These are phyloP conservation scores for Charadrius vociferus DNA, from an alignment of 2,113 vertebrate species.

Conservation along the genomic window DNA sequence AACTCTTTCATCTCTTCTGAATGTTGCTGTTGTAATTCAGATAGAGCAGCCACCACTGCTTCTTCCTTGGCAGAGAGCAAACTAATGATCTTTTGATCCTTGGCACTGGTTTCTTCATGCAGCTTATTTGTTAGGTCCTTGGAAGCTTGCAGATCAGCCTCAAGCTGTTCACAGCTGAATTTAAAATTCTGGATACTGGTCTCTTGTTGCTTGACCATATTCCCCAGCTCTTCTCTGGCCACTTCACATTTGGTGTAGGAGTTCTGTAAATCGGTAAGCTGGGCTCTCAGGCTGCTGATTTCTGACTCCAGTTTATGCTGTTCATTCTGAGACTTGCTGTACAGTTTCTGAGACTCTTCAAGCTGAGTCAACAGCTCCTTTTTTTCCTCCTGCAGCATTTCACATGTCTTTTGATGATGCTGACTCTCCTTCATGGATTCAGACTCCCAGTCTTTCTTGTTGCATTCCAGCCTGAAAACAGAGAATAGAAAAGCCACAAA, in stretches of 20 bases:
- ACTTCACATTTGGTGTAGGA: conserved; percentile 77
- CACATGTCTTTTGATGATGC: conserved; percentile 65
- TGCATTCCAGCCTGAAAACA: conserved; percentile 79
- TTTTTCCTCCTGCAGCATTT: conserved; percentile 77
- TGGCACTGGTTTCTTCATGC: conserved; percentile 81
- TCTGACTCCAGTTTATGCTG: conserved; percentile 76
- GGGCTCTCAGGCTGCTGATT: conserved; percentile 72
- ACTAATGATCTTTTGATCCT: conserved; percentile 87
- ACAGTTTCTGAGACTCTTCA: conserved; percentile 67
- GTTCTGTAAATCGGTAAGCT: conserved; percentile 76
- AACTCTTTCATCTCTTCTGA: conserved; percentile 83
- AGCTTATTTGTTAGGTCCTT: conserved; percentile 82
- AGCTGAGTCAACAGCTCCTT: conserved; percentile 69
- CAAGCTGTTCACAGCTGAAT: conserved; percentile 85
- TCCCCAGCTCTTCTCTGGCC: conserved; percentile 70
- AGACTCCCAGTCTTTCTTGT: conserved; percentile 75
- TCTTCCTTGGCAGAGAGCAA: conserved; percentile 89
- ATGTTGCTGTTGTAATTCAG: conserved; percentile 76
- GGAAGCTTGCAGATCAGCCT: conserved; percentile 86
- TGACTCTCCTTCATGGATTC: conserved; percentile 74
- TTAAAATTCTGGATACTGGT: conserved; percentile 79
- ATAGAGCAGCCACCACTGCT: conserved; percentile 79
- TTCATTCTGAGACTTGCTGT: conserved; percentile 60
- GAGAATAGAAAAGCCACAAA: background rate
- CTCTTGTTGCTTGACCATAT: conserved; percentile 79